phyloP scores from a whole-genome alignment of 2,113 vertebrate genomes.

The Rhipidura dahli region DNA sequence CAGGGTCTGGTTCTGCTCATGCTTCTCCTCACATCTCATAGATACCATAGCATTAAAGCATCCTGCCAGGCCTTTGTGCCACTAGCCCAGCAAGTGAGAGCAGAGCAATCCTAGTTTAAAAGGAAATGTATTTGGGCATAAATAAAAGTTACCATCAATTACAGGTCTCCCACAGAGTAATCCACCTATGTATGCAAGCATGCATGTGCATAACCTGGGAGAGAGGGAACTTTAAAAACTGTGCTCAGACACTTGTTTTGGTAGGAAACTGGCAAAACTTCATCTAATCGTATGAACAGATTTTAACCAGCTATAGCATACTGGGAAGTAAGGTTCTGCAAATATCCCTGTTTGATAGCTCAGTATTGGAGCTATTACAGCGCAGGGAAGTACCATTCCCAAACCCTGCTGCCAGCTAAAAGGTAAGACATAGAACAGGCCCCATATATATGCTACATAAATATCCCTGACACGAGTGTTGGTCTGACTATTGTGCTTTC shows the following conservation, averaged over 20 bases:
- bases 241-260: neutral
- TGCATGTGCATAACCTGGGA: rapidly evolving
- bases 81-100: neutral
- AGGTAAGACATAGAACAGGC: neutral
- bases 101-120: neutral
- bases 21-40: neutral
- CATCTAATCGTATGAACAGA: neutral
- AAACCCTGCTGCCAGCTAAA: neutral
- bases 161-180: neutral
- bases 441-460: neutral
- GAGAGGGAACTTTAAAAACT: neutral
- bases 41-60: neutral
- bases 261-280: neutral
- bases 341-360: neutral
- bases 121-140: neutral
- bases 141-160: neutral
- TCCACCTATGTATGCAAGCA: neutral
- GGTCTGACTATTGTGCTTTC: neutral
- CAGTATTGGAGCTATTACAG: neutral
- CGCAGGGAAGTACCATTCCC: neutral
- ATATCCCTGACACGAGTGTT: neutral
- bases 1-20: neutral
- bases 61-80: neutral
- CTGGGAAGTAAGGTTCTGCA: neutral
- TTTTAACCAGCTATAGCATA: neutral